A percentile compares a stretch with the other conserved stretches of the same genome.
Evolutionary conservation across 2,797 vertebrate genomes (phyloP).

Genomic region (Ctenosaura bakeri): DNA sequence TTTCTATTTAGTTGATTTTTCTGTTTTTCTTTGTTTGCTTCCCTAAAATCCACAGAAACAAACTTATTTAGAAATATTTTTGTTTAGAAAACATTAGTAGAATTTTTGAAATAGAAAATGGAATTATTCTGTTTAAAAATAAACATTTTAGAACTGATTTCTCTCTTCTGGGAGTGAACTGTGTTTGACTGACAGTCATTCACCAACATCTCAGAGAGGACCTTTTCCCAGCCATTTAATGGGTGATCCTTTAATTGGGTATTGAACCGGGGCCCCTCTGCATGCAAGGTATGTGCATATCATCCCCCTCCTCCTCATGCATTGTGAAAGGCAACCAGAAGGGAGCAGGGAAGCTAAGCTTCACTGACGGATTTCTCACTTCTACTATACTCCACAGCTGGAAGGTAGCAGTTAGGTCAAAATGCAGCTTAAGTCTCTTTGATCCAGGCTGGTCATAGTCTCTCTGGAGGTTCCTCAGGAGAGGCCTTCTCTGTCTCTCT

Average conservation of each 20-base stretch:
- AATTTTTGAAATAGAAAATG: background rate
- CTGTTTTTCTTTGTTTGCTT: background rate
- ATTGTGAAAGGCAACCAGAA: slow-evolving; percentile 33
- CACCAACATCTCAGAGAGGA: background rate
- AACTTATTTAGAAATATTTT: background rate
- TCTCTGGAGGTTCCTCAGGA: background rate
- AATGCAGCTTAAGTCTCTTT: background rate
- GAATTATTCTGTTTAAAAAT: background rate
- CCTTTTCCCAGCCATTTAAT: background rate
- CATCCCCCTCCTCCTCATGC: background rate
- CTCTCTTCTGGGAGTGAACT: too few species aligned
- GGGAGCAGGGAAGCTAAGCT: background rate
- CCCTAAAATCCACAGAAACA: background rate
- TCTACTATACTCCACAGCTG: background rate
- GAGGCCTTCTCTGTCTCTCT: background rate
- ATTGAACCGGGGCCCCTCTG: background rate
- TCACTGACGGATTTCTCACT: background rate
- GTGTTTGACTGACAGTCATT: background rate
- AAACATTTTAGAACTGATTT: too few species aligned
- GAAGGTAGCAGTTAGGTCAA: background rate
- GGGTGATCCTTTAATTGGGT: background rate
- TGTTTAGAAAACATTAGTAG: background rate
- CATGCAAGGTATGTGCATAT: background rate
- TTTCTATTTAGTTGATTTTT: background rate
- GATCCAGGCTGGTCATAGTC: background rate